Evolutionary conservation across 1,140 invertebrate species (phyloP), one percentile per base, ranked within the genome.

Genomic region (Bombyx mandarina): DNA sequence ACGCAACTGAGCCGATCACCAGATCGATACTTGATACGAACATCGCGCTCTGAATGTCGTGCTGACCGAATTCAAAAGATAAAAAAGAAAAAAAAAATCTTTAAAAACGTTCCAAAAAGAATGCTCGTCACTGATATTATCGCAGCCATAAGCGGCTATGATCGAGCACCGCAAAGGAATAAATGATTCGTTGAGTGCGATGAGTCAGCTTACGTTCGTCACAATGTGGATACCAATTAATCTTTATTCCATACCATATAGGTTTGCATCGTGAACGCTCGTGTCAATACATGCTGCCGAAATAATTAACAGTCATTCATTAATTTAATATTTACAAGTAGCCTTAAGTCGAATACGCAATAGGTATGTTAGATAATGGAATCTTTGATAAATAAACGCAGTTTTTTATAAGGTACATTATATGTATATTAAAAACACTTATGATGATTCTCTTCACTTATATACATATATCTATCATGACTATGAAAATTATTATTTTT

Each of bases 21-120:
- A 77, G 75, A 80, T 80, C 76, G 77, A 82, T 82, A 82, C 78
- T 69, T 72, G 73, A 84, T 82, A 82, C 78, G 73, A 70, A 78
- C 62, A 65, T 67, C 71, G 71, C 71, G 73, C 69, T 81, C 77
- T 79, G 71, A 75, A 79, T 76, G 72, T 62, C 70, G 63, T 60
- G 63, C 72, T 66, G 66, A 66, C 74, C 71, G 70, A 67, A 71
- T 73, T 73, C 63, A 66, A 76, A 58, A 58, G 69, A 44, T 43
- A 49, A 22, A 47, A 9, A 56, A 18, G 7, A 45, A 12, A 51
- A 43, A 54, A 53, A 53, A 54, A 54, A 46, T 45, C 12, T 18
- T 18, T 18, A 52, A 43, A 52, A 22, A 8, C 22, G 6, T 9
- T 45, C 26, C 3, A 45, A 45, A 22, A 45, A 54, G 26, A 54